phyloP scores from a whole-genome alignment of 2,797 vertebrate species.

The Sebastes variabilis region DNA sequence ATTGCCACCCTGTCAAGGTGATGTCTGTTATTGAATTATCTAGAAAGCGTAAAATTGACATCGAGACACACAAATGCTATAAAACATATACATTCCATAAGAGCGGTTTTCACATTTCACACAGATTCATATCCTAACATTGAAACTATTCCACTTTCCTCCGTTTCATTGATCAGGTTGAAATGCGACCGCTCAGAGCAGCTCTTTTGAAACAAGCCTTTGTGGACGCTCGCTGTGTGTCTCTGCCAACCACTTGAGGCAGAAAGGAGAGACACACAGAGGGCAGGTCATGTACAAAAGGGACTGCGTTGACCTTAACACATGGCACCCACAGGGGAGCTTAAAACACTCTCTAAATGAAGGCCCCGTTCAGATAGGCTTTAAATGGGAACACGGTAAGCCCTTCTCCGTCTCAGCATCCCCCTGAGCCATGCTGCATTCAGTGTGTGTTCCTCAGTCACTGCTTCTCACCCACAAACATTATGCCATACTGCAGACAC shows the following conservation, averaged over 20 bases:
- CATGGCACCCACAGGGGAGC: slow-evolving; percentile 40
- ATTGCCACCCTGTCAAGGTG: slow-evolving; percentile 18
- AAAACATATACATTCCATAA: background rate
- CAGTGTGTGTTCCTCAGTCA: slow-evolving; percentile 36
- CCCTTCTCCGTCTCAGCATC: slow-evolving; percentile 38
- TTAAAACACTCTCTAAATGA: slow-evolving; percentile 54
- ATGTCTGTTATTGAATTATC: slow-evolving; percentile 34
- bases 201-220: background rate
- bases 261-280: slow-evolving; percentile 25
- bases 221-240: background rate
- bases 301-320: slow-evolving; percentile 57
- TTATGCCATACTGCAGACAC: background rate
- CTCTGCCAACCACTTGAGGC: slow-evolving; percentile 29
- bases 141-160: background rate
- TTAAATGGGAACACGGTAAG: slow-evolving; percentile 48
- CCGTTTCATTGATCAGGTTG: background rate
- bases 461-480: slow-evolving; percentile 19
- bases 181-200: background rate
- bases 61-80: background rate
- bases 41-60: slow-evolving; percentile 28
- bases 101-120: background rate
- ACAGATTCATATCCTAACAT: background rate
- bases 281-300: slow-evolving; percentile 37
- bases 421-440: slow-evolving; percentile 46
- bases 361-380: slow-evolving; percentile 37